These are phyloP conservation scores for Nanorana parkeri DNA, from an alignment of 2,113 vertebrate species.

Conservation along the genomic window DNA sequence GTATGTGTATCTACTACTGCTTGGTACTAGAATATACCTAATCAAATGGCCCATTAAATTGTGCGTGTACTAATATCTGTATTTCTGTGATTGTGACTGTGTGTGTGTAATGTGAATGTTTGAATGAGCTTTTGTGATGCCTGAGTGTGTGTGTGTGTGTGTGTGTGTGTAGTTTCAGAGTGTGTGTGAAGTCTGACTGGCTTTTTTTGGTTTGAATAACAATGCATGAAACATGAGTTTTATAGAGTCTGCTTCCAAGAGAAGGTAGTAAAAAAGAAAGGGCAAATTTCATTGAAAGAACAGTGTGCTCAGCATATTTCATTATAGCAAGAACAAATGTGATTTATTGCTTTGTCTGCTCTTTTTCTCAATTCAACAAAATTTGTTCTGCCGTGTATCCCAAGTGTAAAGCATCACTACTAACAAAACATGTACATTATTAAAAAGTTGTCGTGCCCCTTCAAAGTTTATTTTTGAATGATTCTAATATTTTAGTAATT, in stretches of 20 bases:
- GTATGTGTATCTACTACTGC: too few relatives aligned
- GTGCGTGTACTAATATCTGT: too few relatives aligned
- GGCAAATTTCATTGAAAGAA: constrained; percentile 57
- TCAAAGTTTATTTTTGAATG: constrained; percentile 48
- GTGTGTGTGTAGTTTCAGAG: too few relatives aligned
- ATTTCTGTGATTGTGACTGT: too few relatives aligned
- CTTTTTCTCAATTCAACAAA: constrained; percentile 55
- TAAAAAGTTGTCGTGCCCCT: constrained; percentile 40
- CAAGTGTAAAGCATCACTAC: constrained; percentile 41
- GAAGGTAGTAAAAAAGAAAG: constrained; percentile 51
- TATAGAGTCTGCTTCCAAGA: constrained; percentile 40
- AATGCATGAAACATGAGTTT: constrained; percentile 52
- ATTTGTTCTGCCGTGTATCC: constrained; percentile 49
- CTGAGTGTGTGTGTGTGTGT: not conserved
- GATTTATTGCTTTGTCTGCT: constrained; percentile 57
- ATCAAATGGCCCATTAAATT: too few relatives aligned
- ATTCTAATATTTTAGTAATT: constrained; percentile 41
- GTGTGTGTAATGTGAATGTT: too few relatives aligned
- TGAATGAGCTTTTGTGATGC: too few relatives aligned
- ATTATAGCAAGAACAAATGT: constrained; percentile 58
- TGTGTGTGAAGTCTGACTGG: too few relatives aligned
- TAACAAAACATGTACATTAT: constrained; percentile 46
- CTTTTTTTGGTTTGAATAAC: constrained; percentile 40
- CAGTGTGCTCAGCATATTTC: constrained; percentile 57
- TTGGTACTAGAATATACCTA: too few relatives aligned